Percentiles rank a stretch among this genome's conserved stretches.
These are phyloP conservation scores for Marmota monax DNA, from an alignment of 2,113 vertebrate species.

Conservation along the genomic window DNA sequence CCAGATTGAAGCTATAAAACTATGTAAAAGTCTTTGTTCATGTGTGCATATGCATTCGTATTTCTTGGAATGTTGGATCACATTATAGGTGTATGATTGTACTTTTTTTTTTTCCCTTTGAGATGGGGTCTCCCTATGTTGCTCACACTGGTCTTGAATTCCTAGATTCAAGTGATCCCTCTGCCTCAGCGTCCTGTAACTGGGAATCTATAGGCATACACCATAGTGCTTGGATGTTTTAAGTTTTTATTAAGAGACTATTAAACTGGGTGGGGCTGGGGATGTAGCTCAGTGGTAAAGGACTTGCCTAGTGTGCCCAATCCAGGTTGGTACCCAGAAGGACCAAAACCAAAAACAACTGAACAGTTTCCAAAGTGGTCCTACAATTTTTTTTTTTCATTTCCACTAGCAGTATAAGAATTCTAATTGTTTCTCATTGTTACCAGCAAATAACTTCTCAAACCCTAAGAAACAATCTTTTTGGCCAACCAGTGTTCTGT, in stretches of 20 bases:
- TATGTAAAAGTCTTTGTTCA: not conserved
- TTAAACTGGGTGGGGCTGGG: not conserved
- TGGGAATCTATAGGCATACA: not conserved
- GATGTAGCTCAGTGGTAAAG: not conserved
- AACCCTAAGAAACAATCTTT: not conserved
- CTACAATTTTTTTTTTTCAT: not conserved
- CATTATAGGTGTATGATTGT: not conserved
- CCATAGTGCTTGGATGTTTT: not conserved
- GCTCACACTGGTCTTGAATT: not conserved
- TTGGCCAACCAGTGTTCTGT: not conserved
- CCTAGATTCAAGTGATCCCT: not conserved
- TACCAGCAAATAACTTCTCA: not conserved
- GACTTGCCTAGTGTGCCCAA: not conserved
- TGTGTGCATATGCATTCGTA: not conserved
- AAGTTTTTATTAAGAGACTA: not conserved
- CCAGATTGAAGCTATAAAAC: not conserved
- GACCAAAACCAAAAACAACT: not conserved
- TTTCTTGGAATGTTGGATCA: conserved; percentile 33
- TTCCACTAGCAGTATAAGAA: not conserved
- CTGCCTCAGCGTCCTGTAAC: not conserved
- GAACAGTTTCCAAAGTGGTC: not conserved
- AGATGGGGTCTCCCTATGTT: not conserved
- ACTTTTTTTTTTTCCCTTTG: not conserved
- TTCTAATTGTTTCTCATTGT: not conserved
- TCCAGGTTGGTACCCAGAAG: not conserved